Conservation (phyloP, 2,888 invertebrate species). For the Ptychoptera albimana region DNA sequence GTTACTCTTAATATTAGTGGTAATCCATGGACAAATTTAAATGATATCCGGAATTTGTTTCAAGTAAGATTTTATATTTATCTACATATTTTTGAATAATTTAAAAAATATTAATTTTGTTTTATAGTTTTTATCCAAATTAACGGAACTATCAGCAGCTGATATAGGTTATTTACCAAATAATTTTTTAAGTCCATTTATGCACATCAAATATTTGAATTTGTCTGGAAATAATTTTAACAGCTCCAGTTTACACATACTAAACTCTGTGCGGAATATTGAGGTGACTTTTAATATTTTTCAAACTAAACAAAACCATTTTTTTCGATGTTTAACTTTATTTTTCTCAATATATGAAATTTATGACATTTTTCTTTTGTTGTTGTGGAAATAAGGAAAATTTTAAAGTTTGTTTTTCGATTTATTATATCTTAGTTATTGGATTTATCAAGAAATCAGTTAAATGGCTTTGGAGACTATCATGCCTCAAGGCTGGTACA, state of each 20-base stretch:
- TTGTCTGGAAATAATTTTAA: constrained; percentile 55
- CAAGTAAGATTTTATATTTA: constrained; percentile 20
- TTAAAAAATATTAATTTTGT: not conserved
- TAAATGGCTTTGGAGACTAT: constrained; percentile 37
- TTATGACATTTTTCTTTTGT: not conserved
- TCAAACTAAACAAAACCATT: too few species aligned
- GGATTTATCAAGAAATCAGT: constrained; percentile 54
- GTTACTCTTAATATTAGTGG: constrained; percentile 52
- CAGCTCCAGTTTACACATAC: not conserved
- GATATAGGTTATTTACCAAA: constrained; percentile 29
- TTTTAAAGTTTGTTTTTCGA: not conserved
- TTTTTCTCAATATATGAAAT: too few species aligned
- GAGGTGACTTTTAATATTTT: too few species aligned
- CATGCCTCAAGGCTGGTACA: constrained; percentile 25
- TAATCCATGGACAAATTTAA: constrained; percentile 32
- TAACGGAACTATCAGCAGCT: constrained; percentile 27
- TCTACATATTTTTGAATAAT: not conserved
- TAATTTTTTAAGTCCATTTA: constrained; percentile 26
- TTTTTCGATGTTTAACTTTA: too few species aligned
- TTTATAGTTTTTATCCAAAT: constrained; percentile 23
- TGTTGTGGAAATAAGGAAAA: not conserved
- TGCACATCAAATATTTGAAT: constrained; percentile 46
- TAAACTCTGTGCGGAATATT: too few species aligned
- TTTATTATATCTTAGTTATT: constrained; percentile 35
- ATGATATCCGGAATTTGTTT: constrained; percentile 27